Conservation (phyloP, 2,888 invertebrate genomes). For the Dolichopus griseipennis region DNA sequence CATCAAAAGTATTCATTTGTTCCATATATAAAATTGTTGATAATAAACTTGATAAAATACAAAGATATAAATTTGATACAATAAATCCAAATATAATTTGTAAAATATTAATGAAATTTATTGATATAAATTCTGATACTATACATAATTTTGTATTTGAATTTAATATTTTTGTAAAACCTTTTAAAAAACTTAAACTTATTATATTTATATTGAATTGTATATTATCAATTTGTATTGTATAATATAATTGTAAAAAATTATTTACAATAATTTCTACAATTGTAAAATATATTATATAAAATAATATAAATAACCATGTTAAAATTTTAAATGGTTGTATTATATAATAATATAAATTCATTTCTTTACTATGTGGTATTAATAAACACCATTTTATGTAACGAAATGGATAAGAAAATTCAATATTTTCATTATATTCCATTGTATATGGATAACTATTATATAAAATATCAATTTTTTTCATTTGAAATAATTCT, state of each 20-base stretch:
- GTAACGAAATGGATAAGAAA: slow-evolving; percentile 26
- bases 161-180: slow-evolving; percentile 2
- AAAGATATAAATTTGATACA: slow-evolving; percentile 11
- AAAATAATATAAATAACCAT: slow-evolving; percentile 21
- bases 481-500: not conserved
- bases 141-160: not conserved
- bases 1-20: slow-evolving; percentile 5
- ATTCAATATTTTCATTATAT: slow-evolving; percentile 21
- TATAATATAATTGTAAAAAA: not conserved
- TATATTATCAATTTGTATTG: not conserved
- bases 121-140: not conserved
- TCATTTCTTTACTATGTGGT: slow-evolving; percentile 20
- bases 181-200: not conserved
- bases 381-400: slow-evolving; percentile 27
- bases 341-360: slow-evolving; percentile 23
- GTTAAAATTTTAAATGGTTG: slow-evolving; percentile 23
- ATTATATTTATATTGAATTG: not conserved
- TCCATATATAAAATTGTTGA: not conserved
- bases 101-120: not conserved
- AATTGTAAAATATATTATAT: slow-evolving; percentile 2
- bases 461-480: slow-evolving; percentile 3
- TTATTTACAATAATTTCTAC: not conserved
- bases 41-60: slow-evolving; percentile 8
- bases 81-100: slow-evolving; percentile 9
- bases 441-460: not conserved